Conservation (phyloP, 2,797 vertebrate genomes). For the Myripristis murdjan region DNA sequence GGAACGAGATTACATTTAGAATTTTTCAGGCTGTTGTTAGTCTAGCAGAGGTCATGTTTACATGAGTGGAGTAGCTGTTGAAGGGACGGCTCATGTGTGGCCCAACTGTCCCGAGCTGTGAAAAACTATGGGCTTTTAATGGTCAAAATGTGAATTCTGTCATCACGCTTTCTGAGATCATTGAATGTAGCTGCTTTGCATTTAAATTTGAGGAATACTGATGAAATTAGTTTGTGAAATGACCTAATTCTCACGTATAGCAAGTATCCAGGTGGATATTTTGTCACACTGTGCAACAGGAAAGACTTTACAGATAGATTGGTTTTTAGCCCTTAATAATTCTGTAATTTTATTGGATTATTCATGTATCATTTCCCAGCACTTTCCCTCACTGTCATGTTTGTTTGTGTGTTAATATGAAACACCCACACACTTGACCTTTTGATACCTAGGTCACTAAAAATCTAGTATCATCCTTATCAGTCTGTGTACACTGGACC, state of each 20-base stretch:
- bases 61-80: constrained; percentile 68
- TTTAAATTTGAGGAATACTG: constrained; percentile 2
- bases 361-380: not conserved
- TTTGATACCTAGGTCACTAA: constrained; percentile 53
- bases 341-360: not conserved
- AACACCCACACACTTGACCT: constrained; percentile 45
- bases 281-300: not conserved
- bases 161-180: constrained; percentile 15
- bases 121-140: constrained; percentile 19
- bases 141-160: constrained; percentile 28
- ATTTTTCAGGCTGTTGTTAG: constrained; percentile 69
- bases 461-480: constrained; percentile 64
- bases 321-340: not conserved
- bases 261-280: not conserved
- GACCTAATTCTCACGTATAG: not conserved
- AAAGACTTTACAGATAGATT: not conserved
- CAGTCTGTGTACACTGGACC: constrained; percentile 57
- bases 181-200: not conserved
- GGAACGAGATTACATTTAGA: constrained; percentile 68
- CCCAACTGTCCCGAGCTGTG: constrained; percentile 22
- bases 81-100: constrained; percentile 40
- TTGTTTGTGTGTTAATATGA: constrained; percentile 33
- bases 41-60: constrained; percentile 80
- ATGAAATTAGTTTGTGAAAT: not conserved
- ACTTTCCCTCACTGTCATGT: constrained; percentile 10